Conservation (phyloP, 2,113 vertebrate species). For the Esox niger region DNA sequence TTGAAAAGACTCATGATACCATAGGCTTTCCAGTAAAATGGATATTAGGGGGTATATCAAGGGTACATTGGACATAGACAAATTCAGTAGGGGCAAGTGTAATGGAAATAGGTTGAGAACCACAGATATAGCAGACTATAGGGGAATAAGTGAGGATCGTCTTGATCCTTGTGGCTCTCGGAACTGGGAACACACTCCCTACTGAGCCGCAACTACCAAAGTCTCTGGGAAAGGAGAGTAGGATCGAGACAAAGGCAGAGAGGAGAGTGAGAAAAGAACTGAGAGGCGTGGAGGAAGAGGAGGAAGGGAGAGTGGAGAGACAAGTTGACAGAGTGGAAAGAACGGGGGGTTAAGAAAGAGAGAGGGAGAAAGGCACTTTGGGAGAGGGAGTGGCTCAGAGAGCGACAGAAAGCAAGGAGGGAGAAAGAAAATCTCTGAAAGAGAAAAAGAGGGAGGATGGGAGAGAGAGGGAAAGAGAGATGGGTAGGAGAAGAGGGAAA, state of each 20-base stretch:
- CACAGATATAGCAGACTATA: constrained; percentile 12
- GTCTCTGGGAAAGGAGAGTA: constrained; percentile 21
- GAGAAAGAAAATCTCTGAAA: constrained; percentile 8
- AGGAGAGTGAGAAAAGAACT: constrained; percentile 40
- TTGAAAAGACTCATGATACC: too few relatives aligned
- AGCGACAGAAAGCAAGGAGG: constrained; percentile 40
- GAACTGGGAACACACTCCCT: constrained; percentile 36
- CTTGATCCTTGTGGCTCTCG: constrained; percentile 31
- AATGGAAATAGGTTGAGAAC: too few relatives aligned
- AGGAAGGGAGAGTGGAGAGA: too few relatives aligned
- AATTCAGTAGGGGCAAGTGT: too few relatives aligned
- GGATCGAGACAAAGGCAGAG: constrained; percentile 3
- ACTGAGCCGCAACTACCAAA: constrained; percentile 55
- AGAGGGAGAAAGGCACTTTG: background rate
- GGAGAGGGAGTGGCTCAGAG: background rate
- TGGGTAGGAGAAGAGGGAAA: constrained; percentile 26
- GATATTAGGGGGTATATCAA: too few relatives aligned
- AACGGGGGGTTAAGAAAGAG: constrained; percentile 6
- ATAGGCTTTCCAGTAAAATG: too few relatives aligned
- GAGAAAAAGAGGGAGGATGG: constrained; percentile 13
- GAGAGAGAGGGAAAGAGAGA: constrained; percentile 6
- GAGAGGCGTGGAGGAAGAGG: constrained; percentile 21
- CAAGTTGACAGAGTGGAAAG: too few relatives aligned
- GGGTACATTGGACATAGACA: too few relatives aligned
- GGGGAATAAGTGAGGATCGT: constrained; percentile 42